phyloP scores from a whole-genome alignment of 1,140 invertebrate species.

The Metaphire vulgaris region DNA sequence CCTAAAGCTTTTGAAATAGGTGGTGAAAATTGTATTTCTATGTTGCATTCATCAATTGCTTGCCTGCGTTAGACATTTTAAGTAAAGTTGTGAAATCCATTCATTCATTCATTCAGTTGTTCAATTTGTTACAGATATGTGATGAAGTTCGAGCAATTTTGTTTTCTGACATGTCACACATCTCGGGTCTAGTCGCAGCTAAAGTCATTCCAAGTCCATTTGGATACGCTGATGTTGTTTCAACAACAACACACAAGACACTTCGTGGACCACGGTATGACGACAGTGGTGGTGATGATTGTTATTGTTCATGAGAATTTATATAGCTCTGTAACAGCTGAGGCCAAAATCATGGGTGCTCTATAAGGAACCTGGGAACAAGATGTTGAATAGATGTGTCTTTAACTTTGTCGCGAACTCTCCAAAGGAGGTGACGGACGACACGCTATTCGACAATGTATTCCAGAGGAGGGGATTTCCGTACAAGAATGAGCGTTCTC shows the following conservation, averaged over 20 bases:
- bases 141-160: slow-evolving; percentile 76
- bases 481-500: too few relatives aligned
- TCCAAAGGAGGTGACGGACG: too few relatives aligned
- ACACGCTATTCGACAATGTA: too few relatives aligned
- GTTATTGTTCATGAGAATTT: too few relatives aligned
- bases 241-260: slow-evolving; percentile 93
- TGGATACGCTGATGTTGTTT: slow-evolving; percentile 85
- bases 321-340: too few relatives aligned
- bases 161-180: slow-evolving; percentile 93
- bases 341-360: too few relatives aligned
- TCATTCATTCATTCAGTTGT: neutral
- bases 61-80: neutral
- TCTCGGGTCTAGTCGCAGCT: slow-evolving; percentile 84
- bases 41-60: neutral
- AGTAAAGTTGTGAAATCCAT: neutral
- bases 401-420: too few relatives aligned
- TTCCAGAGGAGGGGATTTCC: too few relatives aligned
- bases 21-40: neutral
- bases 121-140: slow-evolving; percentile 62
- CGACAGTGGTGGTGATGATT: neutral
- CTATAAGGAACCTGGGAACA: too few relatives aligned
- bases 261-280: slow-evolving; percentile 74
- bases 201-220: slow-evolving; percentile 82
- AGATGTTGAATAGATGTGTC: too few relatives aligned
- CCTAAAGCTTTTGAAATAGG: neutral